Evolutionary conservation across 2,113 vertebrate genomes (phyloP), one percentile per base, ranked within the genome.

Genomic region (Neolamprologus cancellatus): DNA sequence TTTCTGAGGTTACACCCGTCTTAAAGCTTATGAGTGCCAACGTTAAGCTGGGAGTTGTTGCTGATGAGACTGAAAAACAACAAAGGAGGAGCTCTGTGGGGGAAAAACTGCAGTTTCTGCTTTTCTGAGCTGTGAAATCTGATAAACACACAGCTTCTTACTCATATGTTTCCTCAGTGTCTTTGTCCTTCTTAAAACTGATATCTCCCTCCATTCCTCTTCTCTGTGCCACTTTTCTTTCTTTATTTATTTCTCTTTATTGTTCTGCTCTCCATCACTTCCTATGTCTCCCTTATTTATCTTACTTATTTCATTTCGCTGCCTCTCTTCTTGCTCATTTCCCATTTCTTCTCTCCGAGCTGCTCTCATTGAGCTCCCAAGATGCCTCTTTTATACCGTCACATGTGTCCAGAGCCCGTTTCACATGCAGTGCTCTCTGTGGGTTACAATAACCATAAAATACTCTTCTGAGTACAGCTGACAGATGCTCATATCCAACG

Each of bases 381-480:
- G 52, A 83, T 89, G 59, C 44, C n/a, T 74, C 50, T 41, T 25
- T 41, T 74, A 53, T 53, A 32, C 28, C 14, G 7, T 61, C 41
- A 39, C 87, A 83, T 76, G 34, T 81, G 87, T 48, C 78, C 78
- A 55, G 18, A 81, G 64, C 53, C 64, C n/a, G 32, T 83, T 83
- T 86, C 74, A 44, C 76, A 41, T 69, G n/a, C 34, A 23, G 34
- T 5, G 11, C 61, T 69, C n/a, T 15, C 34, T 69, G 36, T 71
- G 36, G 20, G 36, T 44, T 44, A 15, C 66, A 44, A 71, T 41
- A 44, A 23, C 8, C 66, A 44, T 44, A 17, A 71, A 44, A 3
- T 44, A 44, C 36, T 54, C 52, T 10, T 17, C 11, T 1, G 8
- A 23, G 32, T 15, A 13, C 50, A 39, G 13, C 32, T 23, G 78